Conservation (phyloP, 92 coral and sea anemone genomes). For the Palythoa caribaeorum region DNA sequence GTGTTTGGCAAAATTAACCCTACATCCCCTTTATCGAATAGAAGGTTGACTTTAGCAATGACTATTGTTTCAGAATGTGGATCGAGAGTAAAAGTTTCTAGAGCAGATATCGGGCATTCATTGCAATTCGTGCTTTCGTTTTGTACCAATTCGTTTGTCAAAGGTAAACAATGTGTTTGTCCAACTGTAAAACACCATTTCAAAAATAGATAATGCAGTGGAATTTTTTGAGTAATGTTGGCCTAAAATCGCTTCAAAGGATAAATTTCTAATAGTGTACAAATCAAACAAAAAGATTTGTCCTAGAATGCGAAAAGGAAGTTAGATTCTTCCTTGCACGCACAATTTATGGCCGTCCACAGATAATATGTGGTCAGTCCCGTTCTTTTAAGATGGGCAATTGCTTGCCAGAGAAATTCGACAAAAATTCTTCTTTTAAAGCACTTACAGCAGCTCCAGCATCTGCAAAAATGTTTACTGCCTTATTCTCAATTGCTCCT, state of each 20-base stretch:
- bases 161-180: not conserved
- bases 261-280: not conserved
- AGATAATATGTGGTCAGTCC: not conserved
- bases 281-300: not conserved
- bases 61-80: not conserved
- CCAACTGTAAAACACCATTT: not conserved
- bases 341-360: not conserved
- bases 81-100: not conserved
- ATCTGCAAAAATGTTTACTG: not conserved
- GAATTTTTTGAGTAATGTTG: not conserved
- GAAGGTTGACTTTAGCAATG: not conserved
- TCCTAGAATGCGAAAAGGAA: not conserved
- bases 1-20: slow-evolving; percentile 14
- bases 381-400: not conserved
- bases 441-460: slow-evolving; percentile 8
- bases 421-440: not conserved
- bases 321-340: not conserved
- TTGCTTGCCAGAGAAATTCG: not conserved
- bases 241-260: slow-evolving; percentile 7
- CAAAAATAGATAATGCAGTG: not conserved
- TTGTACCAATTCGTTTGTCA: not conserved
- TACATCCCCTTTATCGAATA: slow-evolving; percentile 4
- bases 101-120: not conserved
- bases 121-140: not conserved
- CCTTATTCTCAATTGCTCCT: not conserved